Base-by-base conservation (phyloP, 2,888 invertebrate genomes). In the Liodrosophila aerea region DNA sequence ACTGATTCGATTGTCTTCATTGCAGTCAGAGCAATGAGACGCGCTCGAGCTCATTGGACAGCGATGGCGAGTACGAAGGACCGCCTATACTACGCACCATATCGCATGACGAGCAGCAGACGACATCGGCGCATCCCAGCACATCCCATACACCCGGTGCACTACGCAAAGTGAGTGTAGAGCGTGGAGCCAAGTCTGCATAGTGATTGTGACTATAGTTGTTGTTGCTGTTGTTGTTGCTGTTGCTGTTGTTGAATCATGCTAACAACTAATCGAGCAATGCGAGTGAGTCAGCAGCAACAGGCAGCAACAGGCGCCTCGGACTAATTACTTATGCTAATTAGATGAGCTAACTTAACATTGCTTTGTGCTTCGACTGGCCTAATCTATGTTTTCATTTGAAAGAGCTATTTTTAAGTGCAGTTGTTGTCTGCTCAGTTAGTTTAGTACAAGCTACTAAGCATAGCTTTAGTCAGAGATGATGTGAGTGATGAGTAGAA, bases 71-170 rank as follows among this genome's bases (percentile, higher is more conserved):
- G 70, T 90, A 90, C 65, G 91, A 91, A 49, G 89, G 90, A 33
- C 91, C 91, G 64, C 88, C 91, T 46, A 92, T 93, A 39, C 90
- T 93, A 57, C 89, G 93, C 44, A 92, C 93, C 8, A 93, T 93
- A 83, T 93, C 93, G 7, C 92, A 92, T 8, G 94, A 93, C 85
- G 92, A 92, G 51, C 92, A 91, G 15, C 69, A 74, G 22, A 22
- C 67, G 49, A 60, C 76, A 50, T 50, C 61, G 12, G 40, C 66
- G 39, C 46, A 62, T 49, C 8, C 18, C 7, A n/a, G 39, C 52
- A 82, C 87, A 52, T 85, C 87, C 53, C 89, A 87, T 70, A 91
- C 92, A 22, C 92, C 92, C 36, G 88, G 89, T 64, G 87, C 86
- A 50, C 73, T 89, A 54, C 85, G 90, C 73, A 90, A 90, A 87